These are phyloP conservation scores for Tychaedon coryphoeus DNA, from an alignment of 2,113 vertebrate species.

Conservation along the genomic window DNA sequence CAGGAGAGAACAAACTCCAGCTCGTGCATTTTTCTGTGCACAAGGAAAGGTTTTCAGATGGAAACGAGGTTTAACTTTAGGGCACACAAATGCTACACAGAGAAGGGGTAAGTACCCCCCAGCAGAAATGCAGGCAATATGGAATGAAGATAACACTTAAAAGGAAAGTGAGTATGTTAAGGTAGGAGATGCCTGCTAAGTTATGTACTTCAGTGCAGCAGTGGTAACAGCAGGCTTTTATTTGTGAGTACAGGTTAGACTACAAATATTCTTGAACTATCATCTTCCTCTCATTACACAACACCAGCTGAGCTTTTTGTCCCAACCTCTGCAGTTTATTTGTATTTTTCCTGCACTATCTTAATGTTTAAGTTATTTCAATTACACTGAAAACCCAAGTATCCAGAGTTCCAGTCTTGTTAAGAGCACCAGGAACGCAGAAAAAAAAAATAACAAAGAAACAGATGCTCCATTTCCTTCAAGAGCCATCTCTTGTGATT, in stretches of 20 bases:
- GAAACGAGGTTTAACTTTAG: not conserved
- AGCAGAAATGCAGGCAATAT: not conserved
- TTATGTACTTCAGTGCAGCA: not conserved
- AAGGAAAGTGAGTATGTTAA: not conserved
- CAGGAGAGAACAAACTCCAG: accelerated
- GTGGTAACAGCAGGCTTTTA: not conserved
- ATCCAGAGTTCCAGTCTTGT: not conserved
- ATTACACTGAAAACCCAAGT: not conserved
- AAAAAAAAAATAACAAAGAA: not conserved
- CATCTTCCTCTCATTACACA: not conserved
- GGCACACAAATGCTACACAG: accelerated
- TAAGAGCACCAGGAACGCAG: not conserved
- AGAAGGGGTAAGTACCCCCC: not conserved
- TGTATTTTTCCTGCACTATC: not conserved
- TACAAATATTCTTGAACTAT: not conserved
- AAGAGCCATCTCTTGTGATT: not conserved
- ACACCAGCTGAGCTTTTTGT: not conserved
- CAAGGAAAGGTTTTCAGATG: not conserved
- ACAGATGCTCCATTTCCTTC: not conserved
- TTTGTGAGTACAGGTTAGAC: not conserved
- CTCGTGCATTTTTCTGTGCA: accelerated
- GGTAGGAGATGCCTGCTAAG: not conserved
- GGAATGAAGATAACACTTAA: not conserved
- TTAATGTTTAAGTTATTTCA: not conserved
- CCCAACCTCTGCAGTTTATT: not conserved